Percentiles rank a stretch among this genome's conserved stretches.
Evolutionary conservation across 2,113 vertebrate genomes (phyloP).

Genomic region (Cebidichthys violaceus): DNA sequence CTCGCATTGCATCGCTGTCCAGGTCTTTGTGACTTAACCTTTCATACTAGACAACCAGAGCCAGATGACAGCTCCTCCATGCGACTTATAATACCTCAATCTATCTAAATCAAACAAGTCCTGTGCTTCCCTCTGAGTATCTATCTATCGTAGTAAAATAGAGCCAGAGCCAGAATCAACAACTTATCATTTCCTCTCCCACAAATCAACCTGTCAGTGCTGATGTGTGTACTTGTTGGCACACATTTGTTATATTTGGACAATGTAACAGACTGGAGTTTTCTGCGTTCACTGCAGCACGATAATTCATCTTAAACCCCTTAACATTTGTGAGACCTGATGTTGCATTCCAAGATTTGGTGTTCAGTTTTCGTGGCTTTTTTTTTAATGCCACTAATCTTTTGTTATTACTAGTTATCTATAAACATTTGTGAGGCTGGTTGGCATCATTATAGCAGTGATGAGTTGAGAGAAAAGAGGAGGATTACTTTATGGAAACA

Average conservation of each 20-base stretch:
- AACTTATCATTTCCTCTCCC: constrained; percentile 58
- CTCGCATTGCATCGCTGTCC: not conserved
- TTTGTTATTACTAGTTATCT: not conserved
- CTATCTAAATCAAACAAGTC: constrained; percentile 51
- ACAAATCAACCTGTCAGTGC: constrained; percentile 60
- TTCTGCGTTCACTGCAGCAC: constrained; percentile 19
- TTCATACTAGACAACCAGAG: not conserved
- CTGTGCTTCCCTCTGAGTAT: constrained; percentile 17
- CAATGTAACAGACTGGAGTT: constrained; percentile 6
- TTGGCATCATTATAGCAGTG: not conserved
- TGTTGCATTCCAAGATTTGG: not conserved
- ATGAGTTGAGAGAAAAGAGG: constrained; percentile 1
- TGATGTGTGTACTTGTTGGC: not conserved
- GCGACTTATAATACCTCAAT: constrained; percentile 43
- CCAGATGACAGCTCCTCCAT: constrained; percentile 35
- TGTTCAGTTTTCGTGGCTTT: not conserved
- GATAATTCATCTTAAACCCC: constrained; percentile 8
- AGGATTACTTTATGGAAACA: constrained; percentile 13
- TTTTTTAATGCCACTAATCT: constrained; percentile 3
- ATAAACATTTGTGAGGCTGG: not conserved
- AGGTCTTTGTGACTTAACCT: constrained; percentile 5
- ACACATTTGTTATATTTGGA: constrained; percentile 51
- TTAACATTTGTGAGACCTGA: not conserved
- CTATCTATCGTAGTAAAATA: constrained; percentile 49
- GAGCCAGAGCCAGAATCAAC: constrained; percentile 55